These are phyloP conservation scores for Nautilus pompilius DNA, from an alignment of 1,140 invertebrate species.

Conservation along the genomic window DNA sequence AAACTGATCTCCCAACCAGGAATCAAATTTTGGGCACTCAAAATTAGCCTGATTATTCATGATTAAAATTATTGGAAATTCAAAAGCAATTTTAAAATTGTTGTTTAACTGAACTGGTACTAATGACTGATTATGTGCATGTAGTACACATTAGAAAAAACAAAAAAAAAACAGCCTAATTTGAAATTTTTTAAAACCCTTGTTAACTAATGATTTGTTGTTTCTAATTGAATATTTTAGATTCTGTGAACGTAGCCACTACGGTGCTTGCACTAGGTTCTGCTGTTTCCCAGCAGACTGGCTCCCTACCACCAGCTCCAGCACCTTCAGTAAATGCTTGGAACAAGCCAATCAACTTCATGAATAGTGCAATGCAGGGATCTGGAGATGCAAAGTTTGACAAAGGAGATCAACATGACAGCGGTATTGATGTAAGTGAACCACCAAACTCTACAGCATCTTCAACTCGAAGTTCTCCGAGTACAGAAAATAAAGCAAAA, in stretches of 20 bases:
- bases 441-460: constrained; percentile 56
- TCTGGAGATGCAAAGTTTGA: constrained; percentile 36
- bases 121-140: too few relatives aligned
- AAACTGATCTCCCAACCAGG: too few relatives aligned
- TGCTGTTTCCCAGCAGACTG: background rate
- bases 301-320: constrained; percentile 1
- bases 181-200: too few relatives aligned
- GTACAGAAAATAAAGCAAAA: constrained; percentile 52
- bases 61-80: too few relatives aligned
- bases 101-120: too few relatives aligned
- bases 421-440: constrained; percentile 60
- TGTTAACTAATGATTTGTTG: too few relatives aligned
- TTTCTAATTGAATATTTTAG: constrained; percentile 9
- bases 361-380: constrained; percentile 8
- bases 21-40: too few relatives aligned
- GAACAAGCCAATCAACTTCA: constrained; percentile 74
- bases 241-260: constrained; percentile 8
- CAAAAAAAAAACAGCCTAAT: too few relatives aligned
- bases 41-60: too few relatives aligned
- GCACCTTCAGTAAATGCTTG: constrained; percentile 72
- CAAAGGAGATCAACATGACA: constrained; percentile 57
- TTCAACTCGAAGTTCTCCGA: constrained; percentile 58
- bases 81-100: too few relatives aligned
- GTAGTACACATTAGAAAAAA: too few relatives aligned
- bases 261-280: background rate